Evolutionary conservation across 2,797 vertebrate genomes (phyloP).

Genomic region (Sebastes iracundus): DNA sequence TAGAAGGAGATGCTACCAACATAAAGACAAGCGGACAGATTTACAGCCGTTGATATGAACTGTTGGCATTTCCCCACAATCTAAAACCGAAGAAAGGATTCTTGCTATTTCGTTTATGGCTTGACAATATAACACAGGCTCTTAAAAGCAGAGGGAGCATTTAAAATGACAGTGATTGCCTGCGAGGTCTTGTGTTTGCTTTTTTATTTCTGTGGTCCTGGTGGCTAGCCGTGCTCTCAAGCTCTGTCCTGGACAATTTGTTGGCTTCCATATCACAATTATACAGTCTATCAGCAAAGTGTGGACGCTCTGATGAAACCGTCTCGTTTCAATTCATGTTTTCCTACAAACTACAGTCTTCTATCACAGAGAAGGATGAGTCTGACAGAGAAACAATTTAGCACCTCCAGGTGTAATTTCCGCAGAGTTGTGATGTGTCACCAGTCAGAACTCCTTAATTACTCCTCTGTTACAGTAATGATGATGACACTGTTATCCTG

Average conservation of each 20-base stretch:
- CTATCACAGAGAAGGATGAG: not conserved
- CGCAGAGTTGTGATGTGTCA: slow-evolving; percentile 6
- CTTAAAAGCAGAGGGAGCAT: slow-evolving; percentile 37
- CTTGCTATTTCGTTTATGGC: slow-evolving; percentile 36
- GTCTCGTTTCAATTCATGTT: slow-evolving; percentile 38
- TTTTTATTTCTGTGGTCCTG: slow-evolving; percentile 5
- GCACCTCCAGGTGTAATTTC: slow-evolving; percentile 30
- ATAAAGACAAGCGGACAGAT: slow-evolving; percentile 40
- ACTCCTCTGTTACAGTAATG: slow-evolving; percentile 8
- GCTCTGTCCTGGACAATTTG: slow-evolving; percentile 44
- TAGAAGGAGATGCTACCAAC: slow-evolving; percentile 31
- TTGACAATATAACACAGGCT: slow-evolving; percentile 30
- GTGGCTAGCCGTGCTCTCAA: slow-evolving; percentile 11
- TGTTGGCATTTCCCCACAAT: slow-evolving; percentile 17
- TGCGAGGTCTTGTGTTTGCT: not conserved
- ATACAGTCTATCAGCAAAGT: slow-evolving; percentile 19
- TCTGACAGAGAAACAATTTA: slow-evolving; percentile 10
- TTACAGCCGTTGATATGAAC: slow-evolving; percentile 35
- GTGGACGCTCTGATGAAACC: slow-evolving; percentile 32
- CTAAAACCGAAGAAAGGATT: slow-evolving; percentile 42
- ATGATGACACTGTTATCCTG: not conserved
- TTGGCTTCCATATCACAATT: slow-evolving; percentile 33
- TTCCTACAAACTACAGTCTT: slow-evolving; percentile 10
- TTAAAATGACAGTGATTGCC: slow-evolving; percentile 47
- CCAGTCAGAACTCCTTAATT: slow-evolving; percentile 24